Conservation (phyloP, 2,797 vertebrate genomes). For the Anniella stebbinsi region DNA sequence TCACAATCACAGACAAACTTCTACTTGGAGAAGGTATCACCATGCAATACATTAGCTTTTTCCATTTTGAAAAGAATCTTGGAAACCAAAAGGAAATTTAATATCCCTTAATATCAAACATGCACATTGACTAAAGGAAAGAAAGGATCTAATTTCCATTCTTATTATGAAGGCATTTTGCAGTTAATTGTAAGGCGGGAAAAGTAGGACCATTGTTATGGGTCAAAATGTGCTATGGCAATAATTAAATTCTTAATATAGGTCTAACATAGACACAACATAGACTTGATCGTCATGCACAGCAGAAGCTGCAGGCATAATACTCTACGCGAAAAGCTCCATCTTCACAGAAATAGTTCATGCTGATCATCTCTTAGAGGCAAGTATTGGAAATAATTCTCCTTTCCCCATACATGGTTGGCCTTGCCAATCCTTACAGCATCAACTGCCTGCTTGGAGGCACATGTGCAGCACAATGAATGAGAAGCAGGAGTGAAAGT, state of each 20-base stretch:
- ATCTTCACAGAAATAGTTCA: too few relatives aligned
- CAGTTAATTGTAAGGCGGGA: background rate
- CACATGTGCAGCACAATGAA: background rate
- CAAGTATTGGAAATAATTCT: background rate
- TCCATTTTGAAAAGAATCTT: conserved; percentile 1
- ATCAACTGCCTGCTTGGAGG: background rate
- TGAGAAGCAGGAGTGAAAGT: background rate
- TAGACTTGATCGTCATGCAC: background rate
- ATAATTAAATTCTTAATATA: background rate
- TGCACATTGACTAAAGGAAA: background rate
- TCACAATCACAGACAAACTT: background rate
- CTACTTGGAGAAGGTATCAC: background rate
- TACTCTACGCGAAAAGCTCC: background rate
- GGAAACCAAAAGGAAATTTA: background rate
- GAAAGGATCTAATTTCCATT: background rate
- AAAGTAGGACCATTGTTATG: background rate
- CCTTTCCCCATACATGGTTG: too few relatives aligned
- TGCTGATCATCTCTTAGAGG: background rate
- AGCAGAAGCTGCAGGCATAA: background rate
- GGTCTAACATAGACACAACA: background rate
- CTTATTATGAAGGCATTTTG: background rate
- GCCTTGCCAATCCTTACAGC: background rate
- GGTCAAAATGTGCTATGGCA: background rate
- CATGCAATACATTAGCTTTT: background rate
- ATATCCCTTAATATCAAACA: background rate